phyloP scores from a whole-genome alignment of 1,140 invertebrate genomes.

The Proctacanthus coquilletti region DNA sequence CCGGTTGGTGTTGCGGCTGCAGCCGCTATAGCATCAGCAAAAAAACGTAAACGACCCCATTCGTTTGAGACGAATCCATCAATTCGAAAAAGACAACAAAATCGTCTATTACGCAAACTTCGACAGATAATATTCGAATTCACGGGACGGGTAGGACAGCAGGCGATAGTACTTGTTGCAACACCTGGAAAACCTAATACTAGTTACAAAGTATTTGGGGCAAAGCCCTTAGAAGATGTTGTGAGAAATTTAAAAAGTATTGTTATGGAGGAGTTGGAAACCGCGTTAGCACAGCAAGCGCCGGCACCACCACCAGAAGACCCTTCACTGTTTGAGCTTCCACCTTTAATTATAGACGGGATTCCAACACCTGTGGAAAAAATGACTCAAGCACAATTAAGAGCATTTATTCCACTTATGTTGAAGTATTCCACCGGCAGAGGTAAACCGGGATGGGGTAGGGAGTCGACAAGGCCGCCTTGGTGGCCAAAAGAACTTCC shows the following conservation, averaged over 20 bases:
- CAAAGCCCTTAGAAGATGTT: constrained; percentile 92
- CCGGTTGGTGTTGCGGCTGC: constrained; percentile 93
- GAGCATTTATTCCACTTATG: constrained; percentile 96
- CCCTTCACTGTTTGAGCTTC: constrained; percentile 84
- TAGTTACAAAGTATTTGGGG: constrained; percentile 92
- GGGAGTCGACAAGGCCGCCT: constrained; percentile 82
- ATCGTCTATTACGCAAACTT: constrained; percentile 74
- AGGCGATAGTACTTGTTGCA: constrained; percentile 88
- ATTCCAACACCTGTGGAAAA: constrained; percentile 97
- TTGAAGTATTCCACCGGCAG: constrained; percentile 91
- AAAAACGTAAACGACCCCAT: constrained; percentile 88
- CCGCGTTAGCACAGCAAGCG: constrained; percentile 82
- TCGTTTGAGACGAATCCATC: constrained; percentile 97
- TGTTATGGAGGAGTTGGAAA: constrained; percentile 90
- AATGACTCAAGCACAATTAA: constrained; percentile 94
- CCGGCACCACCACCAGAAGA: constrained; percentile 84
- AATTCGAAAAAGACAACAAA: constrained; percentile 90
- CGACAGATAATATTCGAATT: constrained; percentile 96
- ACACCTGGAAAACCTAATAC: constrained; percentile 93
- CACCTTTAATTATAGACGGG: constrained; percentile 89
- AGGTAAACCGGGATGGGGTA: constrained; percentile 94
- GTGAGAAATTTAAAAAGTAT: constrained; percentile 76
- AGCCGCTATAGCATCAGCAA: constrained; percentile 89
- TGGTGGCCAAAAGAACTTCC: constrained; percentile 97
- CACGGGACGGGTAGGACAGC: constrained; percentile 91